phyloP scores from a whole-genome alignment of 1,140 invertebrate species.

The Drosophila orena region DNA sequence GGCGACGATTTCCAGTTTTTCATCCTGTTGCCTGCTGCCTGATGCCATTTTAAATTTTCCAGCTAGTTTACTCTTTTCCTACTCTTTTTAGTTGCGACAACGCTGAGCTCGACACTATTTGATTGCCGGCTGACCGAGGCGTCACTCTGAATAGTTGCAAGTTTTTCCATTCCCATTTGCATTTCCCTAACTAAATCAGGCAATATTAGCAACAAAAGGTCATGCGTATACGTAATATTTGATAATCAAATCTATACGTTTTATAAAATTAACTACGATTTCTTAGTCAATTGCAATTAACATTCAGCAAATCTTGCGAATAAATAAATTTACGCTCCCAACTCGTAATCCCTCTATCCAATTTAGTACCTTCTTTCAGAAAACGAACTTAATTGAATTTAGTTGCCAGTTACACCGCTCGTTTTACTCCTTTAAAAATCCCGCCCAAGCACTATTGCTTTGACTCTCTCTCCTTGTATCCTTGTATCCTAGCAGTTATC shows the following conservation, averaged over 20 bases:
- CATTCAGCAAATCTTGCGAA: too few species aligned
- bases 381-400: conserved; percentile 21
- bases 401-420: conserved; percentile 12
- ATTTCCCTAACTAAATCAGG: conserved; percentile 20
- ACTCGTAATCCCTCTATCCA: background rate
- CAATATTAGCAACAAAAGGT: background rate
- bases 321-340: background rate
- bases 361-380: background rate
- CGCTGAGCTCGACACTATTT: conserved; percentile 67
- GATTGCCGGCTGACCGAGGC: conserved; percentile 57
- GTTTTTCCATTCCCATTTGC: conserved; percentile 35
- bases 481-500: conserved; percentile 13
- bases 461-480: background rate
- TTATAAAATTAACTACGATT: too few species aligned
- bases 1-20: conserved; percentile 40
- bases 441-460: background rate
- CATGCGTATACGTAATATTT: too few species aligned
- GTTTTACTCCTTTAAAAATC: background rate
- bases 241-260: too few species aligned
- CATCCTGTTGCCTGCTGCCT: conserved; percentile 48
- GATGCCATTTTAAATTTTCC: conserved; percentile 56
- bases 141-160: conserved; percentile 42
- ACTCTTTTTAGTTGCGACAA: background rate
- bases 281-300: too few species aligned
- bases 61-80: conserved; percentile 36